These are phyloP conservation scores for Amblyjoppa fuscipennis DNA, from an alignment of 2,888 invertebrate genomes.

Conservation along the genomic window DNA sequence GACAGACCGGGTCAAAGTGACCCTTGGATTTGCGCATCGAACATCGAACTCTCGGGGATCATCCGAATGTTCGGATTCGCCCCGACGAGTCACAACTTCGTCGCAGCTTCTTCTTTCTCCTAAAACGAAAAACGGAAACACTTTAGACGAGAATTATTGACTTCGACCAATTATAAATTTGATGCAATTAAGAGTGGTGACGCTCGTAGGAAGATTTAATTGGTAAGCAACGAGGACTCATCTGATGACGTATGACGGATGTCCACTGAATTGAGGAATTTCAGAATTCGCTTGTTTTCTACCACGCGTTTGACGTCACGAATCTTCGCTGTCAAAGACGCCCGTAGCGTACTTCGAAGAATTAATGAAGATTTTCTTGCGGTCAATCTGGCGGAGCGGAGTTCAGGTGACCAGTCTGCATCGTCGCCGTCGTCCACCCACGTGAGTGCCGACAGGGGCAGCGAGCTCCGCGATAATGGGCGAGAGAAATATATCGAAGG, in stretches of 20 bases:
- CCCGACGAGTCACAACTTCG: background rate
- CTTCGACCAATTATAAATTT: constrained; percentile 4
- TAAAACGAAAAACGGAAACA: constrained; percentile 38
- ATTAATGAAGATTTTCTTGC: background rate
- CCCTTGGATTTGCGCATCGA: too few relatives aligned
- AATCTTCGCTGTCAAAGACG: background rate
- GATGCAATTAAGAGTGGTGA: constrained; percentile 24
- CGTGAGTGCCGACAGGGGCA: constrained; percentile 46
- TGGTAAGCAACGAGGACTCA: constrained; percentile 15
- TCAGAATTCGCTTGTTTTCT: constrained; percentile 38
- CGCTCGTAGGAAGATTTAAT: constrained; percentile 60
- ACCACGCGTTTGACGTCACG: constrained; percentile 30
- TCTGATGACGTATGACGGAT: constrained; percentile 51
- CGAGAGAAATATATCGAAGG: constrained; percentile 10
- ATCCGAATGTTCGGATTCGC: background rate
- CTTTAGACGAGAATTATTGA: constrained; percentile 29
- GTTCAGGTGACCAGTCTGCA: constrained; percentile 13
- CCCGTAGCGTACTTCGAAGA: background rate
- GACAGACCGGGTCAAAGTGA: too few relatives aligned
- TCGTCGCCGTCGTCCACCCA: constrained; percentile 55
- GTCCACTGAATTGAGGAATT: constrained; percentile 33
- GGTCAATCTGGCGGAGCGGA: background rate
- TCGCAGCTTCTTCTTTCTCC: background rate
- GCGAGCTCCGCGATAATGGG: constrained; percentile 21
- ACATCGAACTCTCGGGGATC: background rate